Percentiles rank a stretch among this genome's conserved stretches.
Conservation (phyloP, 2,113 vertebrate genomes). For the Saguinus midas region DNA sequence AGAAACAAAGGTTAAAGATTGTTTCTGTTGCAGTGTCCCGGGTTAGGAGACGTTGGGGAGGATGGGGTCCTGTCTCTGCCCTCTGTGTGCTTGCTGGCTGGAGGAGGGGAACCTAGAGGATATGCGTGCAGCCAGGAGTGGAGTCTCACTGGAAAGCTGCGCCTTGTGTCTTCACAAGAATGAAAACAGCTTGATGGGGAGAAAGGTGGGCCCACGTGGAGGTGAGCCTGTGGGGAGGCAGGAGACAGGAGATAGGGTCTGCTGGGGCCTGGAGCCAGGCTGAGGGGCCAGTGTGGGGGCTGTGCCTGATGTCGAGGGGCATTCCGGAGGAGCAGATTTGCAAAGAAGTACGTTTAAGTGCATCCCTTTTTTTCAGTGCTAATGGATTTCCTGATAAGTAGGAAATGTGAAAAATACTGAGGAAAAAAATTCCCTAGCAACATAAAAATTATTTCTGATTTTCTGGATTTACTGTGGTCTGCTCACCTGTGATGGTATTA, state of each 20-base stretch:
- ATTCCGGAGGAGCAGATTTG: not conserved
- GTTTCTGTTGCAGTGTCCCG: accelerated
- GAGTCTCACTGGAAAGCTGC: not conserved
- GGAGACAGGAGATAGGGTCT: not conserved
- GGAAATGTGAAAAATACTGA: not conserved
- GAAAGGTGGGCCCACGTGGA: not conserved
- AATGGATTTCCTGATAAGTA: slow-evolving; percentile 27
- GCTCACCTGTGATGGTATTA: not conserved
- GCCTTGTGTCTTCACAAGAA: not conserved
- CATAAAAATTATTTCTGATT: not conserved
- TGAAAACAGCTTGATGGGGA: not conserved
- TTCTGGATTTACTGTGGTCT: not conserved
- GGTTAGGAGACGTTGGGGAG: not conserved
- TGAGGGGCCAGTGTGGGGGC: not conserved
- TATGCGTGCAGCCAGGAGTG: accelerated
- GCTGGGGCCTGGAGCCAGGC: not conserved
- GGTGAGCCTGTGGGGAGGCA: not conserved
- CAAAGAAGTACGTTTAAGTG: not conserved
- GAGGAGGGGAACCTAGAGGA: accelerated
- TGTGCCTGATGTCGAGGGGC: no score
- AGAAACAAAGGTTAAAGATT: no score
- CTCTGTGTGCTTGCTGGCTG: not conserved
- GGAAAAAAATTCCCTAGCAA: not conserved
- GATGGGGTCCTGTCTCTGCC: accelerated
- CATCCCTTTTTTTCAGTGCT: not conserved